phyloP scores from a whole-genome alignment of 2,113 vertebrate genomes.

The Anarrhichthys ocellatus region DNA sequence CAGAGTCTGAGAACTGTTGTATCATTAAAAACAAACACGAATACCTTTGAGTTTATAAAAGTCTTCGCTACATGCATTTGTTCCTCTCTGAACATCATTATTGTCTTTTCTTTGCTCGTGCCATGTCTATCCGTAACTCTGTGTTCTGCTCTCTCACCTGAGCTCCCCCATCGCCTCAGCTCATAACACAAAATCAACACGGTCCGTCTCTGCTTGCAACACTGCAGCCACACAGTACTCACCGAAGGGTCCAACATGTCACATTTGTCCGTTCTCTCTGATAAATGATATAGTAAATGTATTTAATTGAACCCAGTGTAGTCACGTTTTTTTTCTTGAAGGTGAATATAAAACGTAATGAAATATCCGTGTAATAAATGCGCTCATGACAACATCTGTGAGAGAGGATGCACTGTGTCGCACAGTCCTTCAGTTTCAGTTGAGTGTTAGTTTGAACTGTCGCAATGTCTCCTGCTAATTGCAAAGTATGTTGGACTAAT shows the following conservation, averaged over 20 bases:
- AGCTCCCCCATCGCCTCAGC: slow-evolving; percentile 68
- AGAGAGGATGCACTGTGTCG: not conserved
- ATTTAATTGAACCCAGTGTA: not conserved
- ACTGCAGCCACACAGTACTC: slow-evolving; percentile 3
- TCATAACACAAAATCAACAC: slow-evolving; percentile 74
- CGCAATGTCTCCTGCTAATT: not conserved
- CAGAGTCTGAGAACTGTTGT: not conserved
- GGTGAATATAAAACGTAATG: not conserved
- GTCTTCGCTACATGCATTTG: not conserved
- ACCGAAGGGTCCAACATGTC: slow-evolving; percentile 5
- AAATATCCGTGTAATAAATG: not conserved
- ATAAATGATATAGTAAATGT: not conserved
- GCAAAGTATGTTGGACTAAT: too few species aligned
- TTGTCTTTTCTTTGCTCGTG: slow-evolving; percentile 44
- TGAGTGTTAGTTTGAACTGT: not conserved
- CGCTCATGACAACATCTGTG: not conserved
- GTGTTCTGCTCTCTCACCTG: slow-evolving; percentile 32
- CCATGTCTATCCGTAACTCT: slow-evolving; percentile 40
- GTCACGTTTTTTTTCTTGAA: not conserved
- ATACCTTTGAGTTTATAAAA: not conserved
- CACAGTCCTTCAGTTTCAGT: not conserved
- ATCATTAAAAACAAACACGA: slow-evolving; percentile 46
- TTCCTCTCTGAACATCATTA: slow-evolving; percentile 47
- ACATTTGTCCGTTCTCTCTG: not conserved
- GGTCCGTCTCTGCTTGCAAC: slow-evolving; percentile 2